Percentiles rank a stretch among this genome's conserved stretches.
These are phyloP conservation scores for Trichosurus vulpecula DNA, from an alignment of 2,797 vertebrate genomes.

Conservation along the genomic window DNA sequence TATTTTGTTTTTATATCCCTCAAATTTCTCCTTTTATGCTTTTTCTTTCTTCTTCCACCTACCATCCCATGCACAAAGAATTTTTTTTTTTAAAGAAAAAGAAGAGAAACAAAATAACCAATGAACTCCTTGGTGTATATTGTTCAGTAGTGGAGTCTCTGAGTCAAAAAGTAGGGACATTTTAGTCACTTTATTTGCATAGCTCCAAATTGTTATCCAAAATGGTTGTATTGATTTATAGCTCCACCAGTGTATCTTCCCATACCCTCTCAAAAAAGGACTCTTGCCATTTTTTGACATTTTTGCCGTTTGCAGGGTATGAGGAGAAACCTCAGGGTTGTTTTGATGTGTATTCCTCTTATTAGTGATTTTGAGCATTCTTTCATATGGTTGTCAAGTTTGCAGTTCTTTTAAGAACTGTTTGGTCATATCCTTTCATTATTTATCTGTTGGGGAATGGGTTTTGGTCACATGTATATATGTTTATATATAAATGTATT, in stretches of 20 bases:
- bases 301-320: not conserved
- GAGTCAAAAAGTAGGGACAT: not conserved
- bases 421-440: not conserved
- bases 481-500: not conserved
- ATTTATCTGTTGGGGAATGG: not conserved
- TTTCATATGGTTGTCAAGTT: not conserved
- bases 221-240: not conserved
- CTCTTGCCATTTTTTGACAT: not conserved
- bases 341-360: not conserved
- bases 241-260: not conserved
- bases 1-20: not conserved
- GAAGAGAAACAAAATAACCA: no score
- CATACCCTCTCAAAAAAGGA: not conserved
- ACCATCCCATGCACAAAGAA: not conserved
- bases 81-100: not conserved
- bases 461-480: not conserved
- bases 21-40: no score
- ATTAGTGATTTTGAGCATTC: not conserved
- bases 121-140: not conserved
- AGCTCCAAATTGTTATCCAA: not conserved
- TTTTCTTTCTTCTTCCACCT: not conserved
- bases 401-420: not conserved
- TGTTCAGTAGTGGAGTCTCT: not conserved
- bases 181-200: not conserved
- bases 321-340: not conserved